These are phyloP conservation scores for Riparia riparia DNA, from an alignment of 2,113 vertebrate genomes.

Conservation along the genomic window DNA sequence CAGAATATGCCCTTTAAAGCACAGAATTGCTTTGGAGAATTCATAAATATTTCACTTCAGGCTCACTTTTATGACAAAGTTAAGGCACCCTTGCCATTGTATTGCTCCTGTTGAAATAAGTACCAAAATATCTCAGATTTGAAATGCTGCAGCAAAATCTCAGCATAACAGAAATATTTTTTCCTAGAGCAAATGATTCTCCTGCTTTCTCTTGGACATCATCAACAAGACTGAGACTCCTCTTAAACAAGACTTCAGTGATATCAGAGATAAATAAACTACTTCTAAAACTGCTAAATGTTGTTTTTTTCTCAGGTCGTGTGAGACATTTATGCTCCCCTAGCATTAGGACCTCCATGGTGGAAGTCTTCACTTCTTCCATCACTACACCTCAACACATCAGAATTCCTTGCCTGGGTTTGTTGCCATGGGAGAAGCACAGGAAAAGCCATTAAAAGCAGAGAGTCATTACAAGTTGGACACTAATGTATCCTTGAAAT, in stretches of 20 bases:
- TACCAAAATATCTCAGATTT: neutral
- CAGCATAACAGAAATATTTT: neutral
- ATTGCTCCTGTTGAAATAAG: neutral
- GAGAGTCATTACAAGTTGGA: conserved; percentile 30
- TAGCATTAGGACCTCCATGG: neutral
- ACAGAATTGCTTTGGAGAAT: neutral
- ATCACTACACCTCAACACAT: neutral
- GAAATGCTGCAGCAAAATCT: neutral
- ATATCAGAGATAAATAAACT: neutral
- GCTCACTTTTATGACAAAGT: neutral
- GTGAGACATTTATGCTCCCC: neutral
- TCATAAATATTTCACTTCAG: neutral
- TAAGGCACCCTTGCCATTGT: neutral
- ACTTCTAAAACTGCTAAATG: neutral
- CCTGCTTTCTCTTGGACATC: neutral
- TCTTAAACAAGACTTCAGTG: neutral
- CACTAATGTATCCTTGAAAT: conserved; percentile 37
- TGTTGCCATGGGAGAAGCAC: neutral
- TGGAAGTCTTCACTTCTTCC: neutral
- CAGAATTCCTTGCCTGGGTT: neutral
- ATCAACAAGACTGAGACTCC: neutral
- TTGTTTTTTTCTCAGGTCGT: neutral
- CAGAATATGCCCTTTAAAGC: neutral
- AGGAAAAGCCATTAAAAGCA: conserved; percentile 9
- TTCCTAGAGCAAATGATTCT: neutral